Evolutionary conservation across 1,140 invertebrate genomes (phyloP).

Genomic region (Eupristina koningsbergeri): DNA sequence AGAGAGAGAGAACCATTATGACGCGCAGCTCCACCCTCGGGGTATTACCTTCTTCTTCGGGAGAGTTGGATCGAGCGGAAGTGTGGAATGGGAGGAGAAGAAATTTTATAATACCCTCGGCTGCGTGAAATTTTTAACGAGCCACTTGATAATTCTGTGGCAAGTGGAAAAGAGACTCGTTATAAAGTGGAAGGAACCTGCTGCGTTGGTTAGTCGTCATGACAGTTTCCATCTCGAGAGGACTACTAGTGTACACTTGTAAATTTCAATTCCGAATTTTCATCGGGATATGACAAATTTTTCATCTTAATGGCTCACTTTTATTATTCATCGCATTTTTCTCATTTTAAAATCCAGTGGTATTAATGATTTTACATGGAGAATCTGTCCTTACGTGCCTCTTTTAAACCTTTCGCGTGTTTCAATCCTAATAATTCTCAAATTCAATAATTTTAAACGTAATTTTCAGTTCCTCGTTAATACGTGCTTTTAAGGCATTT

Average conservation of each 20-base stretch:
- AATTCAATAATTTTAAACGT: too few relatives aligned
- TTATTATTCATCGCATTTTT: too few relatives aligned
- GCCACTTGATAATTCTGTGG: slow-evolving; percentile 2
- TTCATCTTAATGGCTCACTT: too few relatives aligned
- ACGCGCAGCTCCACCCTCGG: not conserved
- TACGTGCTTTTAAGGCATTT: too few relatives aligned
- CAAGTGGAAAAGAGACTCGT: slow-evolving; percentile 4
- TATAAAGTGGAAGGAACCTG: not conserved
- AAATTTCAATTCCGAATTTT: not conserved
- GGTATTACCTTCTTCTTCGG: slow-evolving; percentile 22
- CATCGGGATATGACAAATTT: not conserved
- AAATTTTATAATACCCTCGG: slow-evolving; percentile 18
- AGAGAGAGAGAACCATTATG: slow-evolving; percentile 17
- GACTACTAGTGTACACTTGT: not conserved
- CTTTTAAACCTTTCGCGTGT: too few relatives aligned
- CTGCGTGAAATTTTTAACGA: slow-evolving; percentile 39
- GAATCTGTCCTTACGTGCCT: too few relatives aligned
- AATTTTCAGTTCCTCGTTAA: too few relatives aligned
- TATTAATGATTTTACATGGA: too few relatives aligned
- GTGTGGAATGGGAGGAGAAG: not conserved
- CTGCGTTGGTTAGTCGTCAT: not conserved
- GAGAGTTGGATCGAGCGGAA: not conserved
- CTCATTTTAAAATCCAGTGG: too few relatives aligned
- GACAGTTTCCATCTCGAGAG: not conserved
- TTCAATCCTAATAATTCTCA: too few relatives aligned